Percentiles rank a stretch among this genome's conserved stretches.
Evolutionary conservation across 2,888 invertebrate species (phyloP).

Genomic region (Diarsia dahlii): DNA sequence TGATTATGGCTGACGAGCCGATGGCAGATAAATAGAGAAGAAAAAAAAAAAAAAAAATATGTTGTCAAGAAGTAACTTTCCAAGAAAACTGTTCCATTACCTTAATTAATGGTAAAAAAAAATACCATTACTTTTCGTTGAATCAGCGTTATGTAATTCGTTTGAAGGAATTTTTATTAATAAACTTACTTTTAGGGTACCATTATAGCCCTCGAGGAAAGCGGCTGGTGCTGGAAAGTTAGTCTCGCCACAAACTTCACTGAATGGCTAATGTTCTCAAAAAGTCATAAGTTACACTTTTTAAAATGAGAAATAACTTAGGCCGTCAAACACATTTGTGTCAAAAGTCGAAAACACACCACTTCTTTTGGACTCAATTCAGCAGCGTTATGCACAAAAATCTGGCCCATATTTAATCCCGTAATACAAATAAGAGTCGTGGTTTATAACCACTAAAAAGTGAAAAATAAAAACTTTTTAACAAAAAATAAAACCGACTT

Average conservation of each 20-base stretch:
- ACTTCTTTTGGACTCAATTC: neutral
- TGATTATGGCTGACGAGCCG: too few relatives aligned
- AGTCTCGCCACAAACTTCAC: constrained; percentile 5
- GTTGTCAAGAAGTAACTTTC: too few relatives aligned
- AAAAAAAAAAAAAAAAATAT: too few relatives aligned
- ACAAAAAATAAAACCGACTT: too few relatives aligned
- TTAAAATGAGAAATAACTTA: neutral
- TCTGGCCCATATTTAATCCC: too few relatives aligned
- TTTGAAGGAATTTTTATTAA: neutral
- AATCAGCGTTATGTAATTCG: neutral
- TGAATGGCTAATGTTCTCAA: constrained; percentile 9
- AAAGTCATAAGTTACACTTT: neutral
- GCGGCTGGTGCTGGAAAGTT: constrained; percentile 1
- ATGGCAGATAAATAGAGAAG: too few relatives aligned
- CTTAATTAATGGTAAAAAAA: neutral
- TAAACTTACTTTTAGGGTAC: neutral
- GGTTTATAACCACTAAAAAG: too few relatives aligned
- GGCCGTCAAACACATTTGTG: constrained; percentile 7
- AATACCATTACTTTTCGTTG: neutral
- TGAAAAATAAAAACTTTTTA: too few relatives aligned
- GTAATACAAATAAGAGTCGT: too few relatives aligned
- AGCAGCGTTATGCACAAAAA: neutral
- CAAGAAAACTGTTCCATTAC: too few relatives aligned
- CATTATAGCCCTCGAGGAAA: constrained; percentile 8
- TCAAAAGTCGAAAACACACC: neutral